phyloP scores from a whole-genome alignment of 2,113 vertebrate species.

The Paracanthobrama guichenoti region DNA sequence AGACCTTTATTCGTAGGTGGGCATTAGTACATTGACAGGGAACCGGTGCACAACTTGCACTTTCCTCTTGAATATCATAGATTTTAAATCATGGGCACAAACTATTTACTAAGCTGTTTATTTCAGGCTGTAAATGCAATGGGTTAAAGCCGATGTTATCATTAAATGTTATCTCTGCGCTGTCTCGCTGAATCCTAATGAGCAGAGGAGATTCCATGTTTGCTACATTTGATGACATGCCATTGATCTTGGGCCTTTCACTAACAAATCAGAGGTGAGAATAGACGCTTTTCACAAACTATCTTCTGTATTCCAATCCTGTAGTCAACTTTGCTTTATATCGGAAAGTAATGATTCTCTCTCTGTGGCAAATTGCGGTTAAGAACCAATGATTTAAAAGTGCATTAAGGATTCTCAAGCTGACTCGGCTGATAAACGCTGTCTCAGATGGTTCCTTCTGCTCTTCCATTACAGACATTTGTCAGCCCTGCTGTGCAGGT shows the following conservation, averaged over 20 bases:
- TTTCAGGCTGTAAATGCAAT: not conserved
- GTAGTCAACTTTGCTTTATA: constrained; percentile 48
- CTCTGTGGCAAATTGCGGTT: constrained; percentile 54
- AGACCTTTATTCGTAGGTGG: not conserved
- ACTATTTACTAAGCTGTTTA: not conserved
- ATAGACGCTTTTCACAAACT: constrained; percentile 45
- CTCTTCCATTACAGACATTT: constrained; percentile 38
- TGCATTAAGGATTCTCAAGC: constrained; percentile 48
- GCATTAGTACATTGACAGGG: not conserved
- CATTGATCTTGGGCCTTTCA: constrained; percentile 41
- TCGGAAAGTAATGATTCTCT: constrained; percentile 54
- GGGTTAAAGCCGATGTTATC: not conserved
- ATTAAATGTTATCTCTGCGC: not conserved
- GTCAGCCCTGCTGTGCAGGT: constrained; percentile 28
- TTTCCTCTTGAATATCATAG: not conserved
- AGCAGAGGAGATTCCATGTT: not conserved
- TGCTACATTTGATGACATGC: constrained; percentile 14
- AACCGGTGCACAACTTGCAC: not conserved
- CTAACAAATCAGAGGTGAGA: constrained; percentile 41
- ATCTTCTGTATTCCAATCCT: constrained; percentile 29
- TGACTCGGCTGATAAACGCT: constrained; percentile 43
- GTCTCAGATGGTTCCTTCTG: not conserved
- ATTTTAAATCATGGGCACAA: not conserved
- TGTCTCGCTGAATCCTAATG: not conserved
- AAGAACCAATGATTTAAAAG: constrained; percentile 60